A percentile compares a stretch with the other conserved stretches of the same genome.
Evolutionary conservation across 2,797 vertebrate genomes (phyloP).

Genomic region (Arctocebus calabarensis): DNA sequence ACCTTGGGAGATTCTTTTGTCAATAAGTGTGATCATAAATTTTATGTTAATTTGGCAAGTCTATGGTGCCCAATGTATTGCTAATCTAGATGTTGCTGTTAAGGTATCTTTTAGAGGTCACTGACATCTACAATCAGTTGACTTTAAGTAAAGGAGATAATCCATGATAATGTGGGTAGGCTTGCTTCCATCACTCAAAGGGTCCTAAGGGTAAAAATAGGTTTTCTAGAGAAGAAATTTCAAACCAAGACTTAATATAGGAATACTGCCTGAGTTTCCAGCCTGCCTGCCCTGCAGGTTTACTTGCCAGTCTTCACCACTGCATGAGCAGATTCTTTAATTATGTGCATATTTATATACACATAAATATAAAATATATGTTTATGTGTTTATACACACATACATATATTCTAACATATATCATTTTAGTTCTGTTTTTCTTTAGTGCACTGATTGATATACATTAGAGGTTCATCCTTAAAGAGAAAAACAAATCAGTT

Average conservation of each 20-base stretch:
- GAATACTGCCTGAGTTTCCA: background rate
- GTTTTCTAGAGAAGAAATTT: background rate
- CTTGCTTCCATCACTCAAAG: background rate
- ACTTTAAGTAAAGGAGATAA: constrained; percentile 1
- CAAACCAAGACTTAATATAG: background rate
- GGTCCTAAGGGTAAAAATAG: background rate
- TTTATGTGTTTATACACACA: no score
- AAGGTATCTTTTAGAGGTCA: background rate
- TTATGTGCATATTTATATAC: no score
- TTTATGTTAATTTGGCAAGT: background rate
- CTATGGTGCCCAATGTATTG: background rate
- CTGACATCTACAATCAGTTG: background rate
- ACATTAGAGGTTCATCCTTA: background rate
- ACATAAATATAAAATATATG: background rate
- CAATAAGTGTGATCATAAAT: background rate
- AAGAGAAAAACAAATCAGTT: background rate
- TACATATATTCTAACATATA: background rate
- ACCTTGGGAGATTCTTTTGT: background rate
- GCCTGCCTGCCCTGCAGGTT: background rate
- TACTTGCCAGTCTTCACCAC: background rate
- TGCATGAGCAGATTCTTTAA: background rate
- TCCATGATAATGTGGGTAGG: background rate
- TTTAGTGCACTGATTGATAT: background rate
- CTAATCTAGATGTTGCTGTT: background rate
- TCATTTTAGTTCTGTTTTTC: background rate